These are phyloP conservation scores for Ascidia mentula DNA, from an alignment of 23 tunicate species.

Conservation along the genomic window DNA sequence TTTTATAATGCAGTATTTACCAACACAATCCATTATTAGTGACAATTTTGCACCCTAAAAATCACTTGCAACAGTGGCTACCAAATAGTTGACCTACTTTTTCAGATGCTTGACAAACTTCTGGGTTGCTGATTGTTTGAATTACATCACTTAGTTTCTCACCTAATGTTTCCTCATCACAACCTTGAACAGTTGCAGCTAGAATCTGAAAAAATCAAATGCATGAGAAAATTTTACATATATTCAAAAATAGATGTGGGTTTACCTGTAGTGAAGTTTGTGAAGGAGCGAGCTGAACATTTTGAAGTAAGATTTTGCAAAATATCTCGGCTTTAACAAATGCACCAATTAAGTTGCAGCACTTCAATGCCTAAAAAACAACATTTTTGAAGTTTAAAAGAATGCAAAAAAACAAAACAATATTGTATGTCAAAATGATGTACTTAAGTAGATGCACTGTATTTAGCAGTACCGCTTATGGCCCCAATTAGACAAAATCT, in stretches of 20 bases:
- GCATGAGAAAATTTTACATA: neutral
- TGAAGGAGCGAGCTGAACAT: constrained; percentile 44
- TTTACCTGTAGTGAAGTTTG: constrained; percentile 54
- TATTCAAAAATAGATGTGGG: neutral
- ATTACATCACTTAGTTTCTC: constrained; percentile 41
- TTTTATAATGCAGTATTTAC: no score
- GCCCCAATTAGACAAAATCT: no score
- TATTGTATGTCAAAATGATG: no score
- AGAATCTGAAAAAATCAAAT: constrained; percentile 55
- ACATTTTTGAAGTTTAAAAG: no score
- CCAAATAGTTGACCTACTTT: constrained; percentile 32
- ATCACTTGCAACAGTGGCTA: no score
- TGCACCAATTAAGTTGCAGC: constrained; percentile 74
- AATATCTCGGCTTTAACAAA: constrained; percentile 85
- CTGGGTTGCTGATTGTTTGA: constrained; percentile 38
- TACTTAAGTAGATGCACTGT: no score
- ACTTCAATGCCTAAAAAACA: constrained; percentile 61
- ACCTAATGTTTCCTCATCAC: constrained; percentile 57
- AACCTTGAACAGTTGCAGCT: constrained; percentile 57
- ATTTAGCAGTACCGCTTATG: no score
- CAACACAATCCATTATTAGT: no score
- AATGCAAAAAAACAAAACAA: no score
- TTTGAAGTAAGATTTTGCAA: constrained; percentile 69
- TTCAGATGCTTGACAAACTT: constrained; percentile 91
- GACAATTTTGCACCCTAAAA: no score